Conservation (phyloP, 2,113 vertebrate species). For the Blennius ocellaris region DNA sequence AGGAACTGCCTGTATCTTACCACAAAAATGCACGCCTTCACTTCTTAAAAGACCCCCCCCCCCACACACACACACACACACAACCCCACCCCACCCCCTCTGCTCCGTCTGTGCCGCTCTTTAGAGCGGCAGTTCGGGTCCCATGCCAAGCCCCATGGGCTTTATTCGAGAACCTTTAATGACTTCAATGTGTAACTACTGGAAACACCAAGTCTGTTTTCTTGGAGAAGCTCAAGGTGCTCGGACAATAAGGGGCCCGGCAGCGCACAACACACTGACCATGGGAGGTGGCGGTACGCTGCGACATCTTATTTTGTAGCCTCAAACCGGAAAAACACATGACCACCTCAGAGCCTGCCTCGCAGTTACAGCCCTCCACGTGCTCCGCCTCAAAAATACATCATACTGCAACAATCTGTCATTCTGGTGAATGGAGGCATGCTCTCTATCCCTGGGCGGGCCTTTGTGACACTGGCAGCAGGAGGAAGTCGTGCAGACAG, state of each 20-base stretch:
- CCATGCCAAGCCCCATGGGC: slow-evolving; percentile 77
- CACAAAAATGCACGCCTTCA: slow-evolving; percentile 78
- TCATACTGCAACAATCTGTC: slow-evolving; percentile 21
- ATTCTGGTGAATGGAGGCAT: slow-evolving; percentile 42
- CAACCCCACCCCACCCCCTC: slow-evolving; percentile 65
- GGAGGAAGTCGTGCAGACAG: slow-evolving; percentile 72
- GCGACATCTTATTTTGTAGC: slow-evolving; percentile 40
- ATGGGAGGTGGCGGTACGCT: slow-evolving; percentile 17
- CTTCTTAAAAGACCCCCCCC: slow-evolving; percentile 77
- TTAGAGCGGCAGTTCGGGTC: slow-evolving; percentile 67
- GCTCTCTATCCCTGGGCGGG: slow-evolving; percentile 34
- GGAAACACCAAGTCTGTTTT: slow-evolving; percentile 74
- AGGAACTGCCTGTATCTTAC: slow-evolving; percentile 81
- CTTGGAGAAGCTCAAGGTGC: slow-evolving; percentile 49
- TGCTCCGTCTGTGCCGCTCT: slow-evolving; percentile 55
- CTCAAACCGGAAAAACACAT: slow-evolving; percentile 37
- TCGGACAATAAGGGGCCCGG: slow-evolving; percentile 31
- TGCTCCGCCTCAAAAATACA: slow-evolving; percentile 26
- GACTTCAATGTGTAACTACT: slow-evolving; percentile 84
- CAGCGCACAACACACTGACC: slow-evolving; percentile 24
- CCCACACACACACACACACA: too few species aligned
- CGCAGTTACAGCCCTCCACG: background rate
- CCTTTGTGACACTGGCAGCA: slow-evolving; percentile 52
- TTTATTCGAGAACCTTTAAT: slow-evolving; percentile 81
- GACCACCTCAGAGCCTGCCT: slow-evolving; percentile 13